Evolutionary conservation across 2,888 invertebrate genomes (phyloP).

Genomic region (Drosophila melanosoma): DNA sequence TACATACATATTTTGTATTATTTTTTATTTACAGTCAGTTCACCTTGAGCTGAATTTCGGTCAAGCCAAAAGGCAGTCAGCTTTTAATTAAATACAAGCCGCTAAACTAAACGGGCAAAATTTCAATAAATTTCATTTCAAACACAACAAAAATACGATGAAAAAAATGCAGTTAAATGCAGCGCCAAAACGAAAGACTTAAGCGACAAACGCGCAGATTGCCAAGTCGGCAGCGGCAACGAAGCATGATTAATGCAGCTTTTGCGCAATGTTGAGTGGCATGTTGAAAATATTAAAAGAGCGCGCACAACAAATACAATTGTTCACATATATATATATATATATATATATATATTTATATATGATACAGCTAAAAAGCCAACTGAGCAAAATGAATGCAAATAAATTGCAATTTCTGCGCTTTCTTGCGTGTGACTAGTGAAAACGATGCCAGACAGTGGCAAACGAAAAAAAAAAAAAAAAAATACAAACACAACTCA

Average conservation of each 20-base stretch:
- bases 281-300: slow-evolving; percentile 60
- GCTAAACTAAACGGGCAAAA: slow-evolving; percentile 34
- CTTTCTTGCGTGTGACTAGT: slow-evolving; percentile 55
- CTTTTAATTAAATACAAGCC: slow-evolving; percentile 74
- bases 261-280: slow-evolving; percentile 71
- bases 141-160: slow-evolving; percentile 28
- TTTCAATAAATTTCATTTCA: slow-evolving; percentile 68
- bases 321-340: slow-evolving; percentile 10
- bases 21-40: slow-evolving; percentile 46
- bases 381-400: slow-evolving; percentile 56
- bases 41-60: slow-evolving; percentile 81
- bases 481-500: neutral
- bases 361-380: slow-evolving; percentile 14
- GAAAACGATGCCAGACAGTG: slow-evolving; percentile 41
- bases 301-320: slow-evolving; percentile 35
- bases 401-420: slow-evolving; percentile 74
- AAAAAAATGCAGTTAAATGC: slow-evolving; percentile 41
- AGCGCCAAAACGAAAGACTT: slow-evolving; percentile 70
- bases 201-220: slow-evolving; percentile 62
- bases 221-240: slow-evolving; percentile 3
- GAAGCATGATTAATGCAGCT: slow-evolving; percentile 66
- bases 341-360: slow-evolving; percentile 8
- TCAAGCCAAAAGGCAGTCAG: slow-evolving; percentile 63
- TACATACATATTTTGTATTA: slow-evolving; percentile 21
- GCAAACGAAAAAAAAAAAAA: too few species aligned